Evolutionary conservation across 2,113 vertebrate genomes (phyloP), one percentile per base, ranked within the genome.

Genomic region (Phainopepla nitens): DNA sequence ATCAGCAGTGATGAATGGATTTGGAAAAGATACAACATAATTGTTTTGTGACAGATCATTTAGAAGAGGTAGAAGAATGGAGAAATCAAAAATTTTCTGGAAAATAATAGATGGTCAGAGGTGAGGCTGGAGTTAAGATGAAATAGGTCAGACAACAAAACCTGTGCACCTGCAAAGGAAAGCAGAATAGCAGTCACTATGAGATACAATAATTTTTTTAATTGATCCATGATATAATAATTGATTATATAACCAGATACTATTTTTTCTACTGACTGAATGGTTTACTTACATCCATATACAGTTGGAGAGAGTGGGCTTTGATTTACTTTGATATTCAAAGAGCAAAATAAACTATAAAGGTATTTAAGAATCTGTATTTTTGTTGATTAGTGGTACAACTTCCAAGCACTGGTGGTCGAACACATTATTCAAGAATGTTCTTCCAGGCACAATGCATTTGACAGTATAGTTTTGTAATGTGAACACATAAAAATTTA

Each of bases 91-190:
- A 76, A 35, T 66, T 73, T 54, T 29, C 23, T 51, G 16, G 25
- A 65, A 70, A 62, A 82, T 6, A 66, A 65, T 11, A 56, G 20
- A 19, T 69, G 16, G 1, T 20, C 62, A 62, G 15, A 73, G 10
- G 11, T 60, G 22, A 68, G 13, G 11, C 15, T 88, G 76, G 13
- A 78, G 10, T 6, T 56, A 57, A 54, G 21, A 35, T 58, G 9
- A 70, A 78, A 75, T 29, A 42, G 6, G 15, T 25, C 27, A 39
- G 24, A 20, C 9, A 62, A 6, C 66, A 54, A 5, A 66, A 54
- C 1, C 18, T 0, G 0, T 42, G 36, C 15, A 36, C 13, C 29
- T 41, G 15, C 44, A 84, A 84, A n/a, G 49, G 7, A 54, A 81
- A 82, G 11, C 3, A 70, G 11, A 94, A 66, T 33, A 51, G 19